Base-by-base conservation (phyloP, 2,888 invertebrate species). In the Spatulosminthurus flaviceps region DNA sequence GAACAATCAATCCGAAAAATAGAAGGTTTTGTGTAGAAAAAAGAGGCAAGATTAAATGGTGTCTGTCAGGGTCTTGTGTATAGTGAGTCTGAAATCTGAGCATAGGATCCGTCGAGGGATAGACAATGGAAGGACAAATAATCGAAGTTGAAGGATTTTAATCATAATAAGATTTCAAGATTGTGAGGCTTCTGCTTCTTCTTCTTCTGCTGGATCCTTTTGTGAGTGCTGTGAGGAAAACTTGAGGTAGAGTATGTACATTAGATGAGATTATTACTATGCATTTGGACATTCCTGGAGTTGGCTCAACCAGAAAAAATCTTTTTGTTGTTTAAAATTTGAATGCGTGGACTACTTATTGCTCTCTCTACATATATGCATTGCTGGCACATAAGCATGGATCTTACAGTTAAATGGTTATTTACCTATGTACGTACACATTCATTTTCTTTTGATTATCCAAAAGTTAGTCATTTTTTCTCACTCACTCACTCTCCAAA, bases 201-300 rank as follows among this genome's bases (percentile, higher is more conserved):
- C 41, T 9, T 9, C 13, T 41, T 41, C 41, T 41, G 7, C 13
- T 41, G 41, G 7, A 41, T 41, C 41, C 41, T 41, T n/a, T n/a
- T n/a, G n/a, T n/a, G n/a, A n/a, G 41, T 41, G 16, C 16, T 51
- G 19, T 51, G 51, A 11, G 34, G 34, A 16, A 51, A 51, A 19
- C 51, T 51, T 51, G 51, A 51, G 51, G 51, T 51, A 16, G 51
- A 51, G 51, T 51, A 51, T 51, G 51, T 51, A 51, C 51, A n/a
- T 51, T 2, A 11, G 16, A 13, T 51, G 51, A n/a, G n/a, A n/a
- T n/a, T n/a, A n/a, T n/a, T n/a, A 51, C 1, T 51, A 51, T n/a
- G n/a, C n/a, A 19, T 51, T 13, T 2, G 51, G 51, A 51, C 16
- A 51, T 51, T 51, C 51, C 51, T 51, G 9, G 16, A 51, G 51